Evolutionary conservation across 2,888 invertebrate genomes (phyloP).

Genomic region (Selenia dentaria): DNA sequence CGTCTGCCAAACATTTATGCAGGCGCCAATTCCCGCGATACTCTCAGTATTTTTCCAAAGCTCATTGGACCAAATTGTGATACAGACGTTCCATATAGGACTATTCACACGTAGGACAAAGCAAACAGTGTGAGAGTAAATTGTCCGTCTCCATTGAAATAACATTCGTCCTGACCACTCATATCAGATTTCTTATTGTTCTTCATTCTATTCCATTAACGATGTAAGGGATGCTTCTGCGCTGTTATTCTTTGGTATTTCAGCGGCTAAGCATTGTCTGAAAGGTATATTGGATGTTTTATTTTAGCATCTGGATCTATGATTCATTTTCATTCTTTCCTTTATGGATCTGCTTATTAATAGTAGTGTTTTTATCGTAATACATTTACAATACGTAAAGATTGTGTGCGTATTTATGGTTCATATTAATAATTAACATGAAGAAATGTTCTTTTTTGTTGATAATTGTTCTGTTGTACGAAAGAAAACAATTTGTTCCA

Average conservation of each 20-base stretch:
- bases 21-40: conserved; percentile 42
- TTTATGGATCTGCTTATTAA: too few relatives aligned
- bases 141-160: conserved; percentile 59
- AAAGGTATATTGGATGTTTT: conserved; percentile 13
- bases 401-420: too few relatives aligned
- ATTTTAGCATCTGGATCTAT: conserved; percentile 1
- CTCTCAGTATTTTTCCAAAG: conserved; percentile 51
- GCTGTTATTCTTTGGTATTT: conserved; percentile 47
- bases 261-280: conserved; percentile 7
- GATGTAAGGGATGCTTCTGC: conserved; percentile 53
- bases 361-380: too few relatives aligned
- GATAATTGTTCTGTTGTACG: too few relatives aligned
- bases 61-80: conserved; percentile 45
- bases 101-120: conserved; percentile 62
- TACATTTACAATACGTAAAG: too few relatives aligned
- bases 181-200: conserved; percentile 81
- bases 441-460: too few relatives aligned
- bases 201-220: conserved; percentile 73
- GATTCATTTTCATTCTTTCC: too few relatives aligned
- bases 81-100: conserved; percentile 46
- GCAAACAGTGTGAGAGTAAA: conserved; percentile 50
- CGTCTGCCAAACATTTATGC: conserved; percentile 44
- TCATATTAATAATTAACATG: too few relatives aligned
- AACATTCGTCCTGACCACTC: conserved; percentile 70
- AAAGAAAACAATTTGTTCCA: too few relatives aligned